phyloP scores from a whole-genome alignment of 2,797 vertebrate genomes.

The Nannoperca obscura region DNA sequence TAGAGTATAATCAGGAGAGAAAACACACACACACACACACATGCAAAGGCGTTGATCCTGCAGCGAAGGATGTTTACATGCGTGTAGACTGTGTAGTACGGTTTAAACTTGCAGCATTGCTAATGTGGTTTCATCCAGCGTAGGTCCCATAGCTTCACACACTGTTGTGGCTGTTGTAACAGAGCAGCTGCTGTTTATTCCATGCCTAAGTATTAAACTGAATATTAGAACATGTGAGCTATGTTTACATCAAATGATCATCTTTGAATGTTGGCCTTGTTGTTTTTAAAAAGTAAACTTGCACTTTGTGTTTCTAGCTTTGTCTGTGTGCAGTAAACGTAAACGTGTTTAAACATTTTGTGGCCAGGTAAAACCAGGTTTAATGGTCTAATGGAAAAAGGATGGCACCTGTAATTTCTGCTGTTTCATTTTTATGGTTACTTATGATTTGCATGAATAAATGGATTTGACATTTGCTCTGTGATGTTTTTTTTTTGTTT shows the following conservation, averaged over 20 bases:
- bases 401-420: constrained; percentile 45
- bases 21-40: not conserved
- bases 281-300: constrained; percentile 38
- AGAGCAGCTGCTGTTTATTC: constrained; percentile 52
- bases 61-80: constrained; percentile 56
- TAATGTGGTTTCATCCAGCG: constrained; percentile 69
- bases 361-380: constrained; percentile 45
- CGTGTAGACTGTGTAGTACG: constrained; percentile 62
- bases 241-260: constrained; percentile 57
- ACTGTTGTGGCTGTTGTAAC: constrained; percentile 32
- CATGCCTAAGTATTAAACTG: constrained; percentile 48
- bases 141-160: constrained; percentile 54
- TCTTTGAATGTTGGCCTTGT: constrained; percentile 33
- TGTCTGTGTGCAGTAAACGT: constrained; percentile 44
- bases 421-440: constrained; percentile 61
- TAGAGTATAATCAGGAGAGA: constrained; percentile 32
- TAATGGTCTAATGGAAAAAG: constrained; percentile 44
- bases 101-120: constrained; percentile 61
- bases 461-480: constrained; percentile 73
- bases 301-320: constrained; percentile 48
- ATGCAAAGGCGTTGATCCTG: constrained; percentile 29
- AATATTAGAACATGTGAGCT: constrained; percentile 59
- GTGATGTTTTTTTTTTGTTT: constrained; percentile 7
- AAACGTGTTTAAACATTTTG: constrained; percentile 40
- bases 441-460: constrained; percentile 86